A percentile compares a stretch with the other conserved stretches of the same genome.
Conservation (phyloP, 1,140 invertebrate genomes). For the Teleogryllus occipitalis region DNA sequence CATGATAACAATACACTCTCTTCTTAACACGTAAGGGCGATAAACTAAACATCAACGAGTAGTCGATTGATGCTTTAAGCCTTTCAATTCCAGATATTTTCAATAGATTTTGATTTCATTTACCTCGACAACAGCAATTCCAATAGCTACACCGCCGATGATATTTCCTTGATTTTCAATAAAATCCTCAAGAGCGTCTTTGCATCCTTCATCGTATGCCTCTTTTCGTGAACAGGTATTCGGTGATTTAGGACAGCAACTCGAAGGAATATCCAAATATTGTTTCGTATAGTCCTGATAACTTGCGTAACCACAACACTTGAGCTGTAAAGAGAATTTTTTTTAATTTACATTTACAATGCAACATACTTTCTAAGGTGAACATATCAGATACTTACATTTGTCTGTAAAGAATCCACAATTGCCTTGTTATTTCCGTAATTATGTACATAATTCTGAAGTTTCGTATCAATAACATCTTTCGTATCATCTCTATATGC, state of each 20-base stretch:
- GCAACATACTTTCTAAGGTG: neutral
- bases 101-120: neutral
- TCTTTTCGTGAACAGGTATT: neutral
- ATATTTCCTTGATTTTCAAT: neutral
- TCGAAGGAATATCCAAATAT: neutral
- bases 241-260: neutral
- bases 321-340: neutral
- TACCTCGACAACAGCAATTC: neutral
- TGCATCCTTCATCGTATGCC: neutral
- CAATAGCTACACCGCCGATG: neutral
- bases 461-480: neutral
- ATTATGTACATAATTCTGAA: neutral
- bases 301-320: neutral
- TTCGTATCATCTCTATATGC: neutral
- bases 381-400: neutral
- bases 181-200: neutral
- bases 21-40: too few species aligned
- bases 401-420: neutral
- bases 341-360: neutral
- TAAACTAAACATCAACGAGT: too few species aligned
- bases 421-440: neutral
- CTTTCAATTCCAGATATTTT: too few species aligned
- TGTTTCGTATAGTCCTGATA: neutral
- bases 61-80: too few species aligned
- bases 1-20: too few species aligned